Evolutionary conservation across 2,113 vertebrate genomes (phyloP).

Genomic region (Ranitomeya variabilis): DNA sequence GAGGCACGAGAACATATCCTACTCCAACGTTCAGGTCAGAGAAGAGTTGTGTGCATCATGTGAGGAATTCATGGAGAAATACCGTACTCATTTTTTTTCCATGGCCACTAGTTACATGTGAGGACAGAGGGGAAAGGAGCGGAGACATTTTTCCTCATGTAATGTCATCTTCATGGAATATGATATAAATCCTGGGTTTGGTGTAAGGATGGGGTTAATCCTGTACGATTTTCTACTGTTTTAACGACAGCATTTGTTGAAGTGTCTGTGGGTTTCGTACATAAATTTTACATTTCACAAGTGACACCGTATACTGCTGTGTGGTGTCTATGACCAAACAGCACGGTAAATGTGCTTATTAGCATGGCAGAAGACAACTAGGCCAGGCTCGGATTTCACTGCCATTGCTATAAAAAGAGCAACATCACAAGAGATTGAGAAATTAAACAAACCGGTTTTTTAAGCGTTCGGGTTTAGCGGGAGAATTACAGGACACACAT

Average conservation of each 20-base stretch:
- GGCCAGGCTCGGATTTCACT: constrained; percentile 3
- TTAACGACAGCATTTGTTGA: constrained; percentile 3
- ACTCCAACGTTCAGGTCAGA: too few species aligned
- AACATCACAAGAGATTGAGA: not conserved
- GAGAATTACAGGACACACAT: not conserved
- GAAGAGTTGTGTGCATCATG: too few species aligned
- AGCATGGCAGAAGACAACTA: not conserved
- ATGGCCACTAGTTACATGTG: too few species aligned
- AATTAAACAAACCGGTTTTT: not conserved
- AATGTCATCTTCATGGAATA: not conserved
- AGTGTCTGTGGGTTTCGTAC: constrained; percentile 34
- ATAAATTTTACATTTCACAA: constrained; percentile 21
- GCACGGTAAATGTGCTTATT: constrained; percentile 9
- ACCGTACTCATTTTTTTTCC: too few species aligned
- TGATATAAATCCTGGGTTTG: not conserved
- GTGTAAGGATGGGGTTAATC: not conserved
- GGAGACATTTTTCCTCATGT: not conserved
- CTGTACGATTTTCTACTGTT: not conserved
- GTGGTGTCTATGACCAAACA: constrained; percentile 16
- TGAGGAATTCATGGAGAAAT: too few species aligned
- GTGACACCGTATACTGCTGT: constrained; percentile 12
- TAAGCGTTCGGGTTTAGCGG: not conserved
- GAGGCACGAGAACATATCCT: too few species aligned
- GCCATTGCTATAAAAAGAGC: constrained; percentile 4
- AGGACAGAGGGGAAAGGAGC: too few species aligned